Evolutionary conservation across 35 echinoderm and acorn worm species (phyloP), one percentile per base, ranked within the genome.

Genomic region (Anneissia japonica): DNA sequence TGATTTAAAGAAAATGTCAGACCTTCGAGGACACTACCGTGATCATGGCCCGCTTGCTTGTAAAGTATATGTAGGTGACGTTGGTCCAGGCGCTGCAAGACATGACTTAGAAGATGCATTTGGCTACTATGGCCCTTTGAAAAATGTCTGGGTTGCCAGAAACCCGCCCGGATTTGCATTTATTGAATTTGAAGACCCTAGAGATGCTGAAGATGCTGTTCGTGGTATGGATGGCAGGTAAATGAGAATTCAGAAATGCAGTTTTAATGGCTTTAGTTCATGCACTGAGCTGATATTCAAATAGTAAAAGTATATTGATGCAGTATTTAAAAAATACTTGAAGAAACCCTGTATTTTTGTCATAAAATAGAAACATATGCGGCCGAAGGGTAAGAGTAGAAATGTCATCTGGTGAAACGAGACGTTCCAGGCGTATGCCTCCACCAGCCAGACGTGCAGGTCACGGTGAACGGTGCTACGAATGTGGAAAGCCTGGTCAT

Each of bases 111-210:
- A 90, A 45, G 75, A 91, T 31, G 84, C 46, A 36, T 95, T 95
- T 80, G 37, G 46, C 23, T 39, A 88, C 5, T 95, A 85, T 40
- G 93, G 93, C 0, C 79, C 84, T 36, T 77, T 95, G 34, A 76
- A 82, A 73, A 91, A 95, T 55, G 93, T 95, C 2, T 95, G 93
- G 93, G 88, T 95, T 0, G 93, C 93, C 17, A 72, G 93, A 74
- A 95, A 95, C 46, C 93, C 93, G 19, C 81, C 93, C 32, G 93
- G 93, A 19, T 95, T 95, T 46, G 93, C 93, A 16, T 95, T 95
- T 81, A 84, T 95, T 19, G 86, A 91, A 82, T 95, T 77, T 85
- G 86, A 91, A 75, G 93, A 95, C 86, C 33, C 77, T 10, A 81
- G 81, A 11, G 93, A 95, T 83, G 93, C 93, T 19, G 39, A 84